Base-by-base conservation (phyloP, 2,888 invertebrate species). In the Temnothorax ravouxi region DNA sequence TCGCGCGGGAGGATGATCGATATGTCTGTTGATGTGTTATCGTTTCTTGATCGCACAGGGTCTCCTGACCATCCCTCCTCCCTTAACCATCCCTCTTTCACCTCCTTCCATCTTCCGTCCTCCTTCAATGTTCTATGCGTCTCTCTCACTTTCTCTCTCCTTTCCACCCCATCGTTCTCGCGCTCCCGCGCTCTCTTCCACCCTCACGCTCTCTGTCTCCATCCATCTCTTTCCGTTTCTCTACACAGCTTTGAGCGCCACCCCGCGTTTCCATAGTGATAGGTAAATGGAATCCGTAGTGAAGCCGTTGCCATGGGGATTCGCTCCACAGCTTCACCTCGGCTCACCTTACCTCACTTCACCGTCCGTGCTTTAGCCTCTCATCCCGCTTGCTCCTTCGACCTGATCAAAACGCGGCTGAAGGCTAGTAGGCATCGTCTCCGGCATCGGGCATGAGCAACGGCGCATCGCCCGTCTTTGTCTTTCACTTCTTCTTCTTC, bases 241-340 rank as follows among this genome's bases (percentile, higher is more conserved):
- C 88, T 87, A 88, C 66, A 87, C 90, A 90, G 93, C 93, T 93
- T 92, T 93, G 93, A 93, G 91, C 93, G 92, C 93, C 93, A 93
- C 92, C 93, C 93, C 92, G 92, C 93, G 94, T 94, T 94, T 94
- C 94, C 94, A 94, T 94, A 94, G 94, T 93, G 93, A 94, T 94
- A 94, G 94, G 94, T 94, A 94, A 94, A 94, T 94, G 94, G 94
- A 94, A 94, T 94, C 94, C 94, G 94, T 93, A 92, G 92, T 92
- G 93, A 94, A 94, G 94, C 94, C 92, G 94, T 94, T 93, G 94
- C 94, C 93, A 94, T 94, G 93, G 94, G 89, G 91, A 94, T 93
- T 93, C 91, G 91, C 93, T 94, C 93, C 92, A 90, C 91, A 88
- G 92, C 88, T 87, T 91, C 91, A 88, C 91, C 91, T 91, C 91